Conservation (phyloP, 2,888 invertebrate genomes). For the Spialia ferax region DNA sequence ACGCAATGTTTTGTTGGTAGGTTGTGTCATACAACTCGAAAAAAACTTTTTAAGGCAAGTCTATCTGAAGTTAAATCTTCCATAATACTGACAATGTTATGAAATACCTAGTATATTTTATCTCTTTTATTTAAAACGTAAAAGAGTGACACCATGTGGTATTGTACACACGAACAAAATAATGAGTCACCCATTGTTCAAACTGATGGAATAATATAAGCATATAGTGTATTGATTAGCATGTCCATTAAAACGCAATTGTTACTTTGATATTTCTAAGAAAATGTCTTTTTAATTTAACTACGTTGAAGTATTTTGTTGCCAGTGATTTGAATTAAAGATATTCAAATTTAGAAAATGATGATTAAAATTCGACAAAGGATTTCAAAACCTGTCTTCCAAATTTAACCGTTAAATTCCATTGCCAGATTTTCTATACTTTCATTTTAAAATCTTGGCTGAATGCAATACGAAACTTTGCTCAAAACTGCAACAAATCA, state of each 20-base stretch:
- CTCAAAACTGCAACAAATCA: slow-evolving; percentile 17
- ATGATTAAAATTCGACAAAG: neutral
- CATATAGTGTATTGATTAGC: slow-evolving; percentile 16
- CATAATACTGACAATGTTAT: too few relatives aligned
- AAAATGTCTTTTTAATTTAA: neutral
- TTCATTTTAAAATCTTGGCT: neutral
- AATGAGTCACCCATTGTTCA: slow-evolving; percentile 20
- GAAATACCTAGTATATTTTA: too few relatives aligned
- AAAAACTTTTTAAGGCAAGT: neutral
- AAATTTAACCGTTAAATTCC: neutral
- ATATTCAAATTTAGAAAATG: neutral
- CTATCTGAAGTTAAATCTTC: too few relatives aligned
- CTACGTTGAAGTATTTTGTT: neutral
- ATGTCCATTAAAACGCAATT: slow-evolving; percentile 3
- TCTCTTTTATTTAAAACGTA: neutral
- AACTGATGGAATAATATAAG: slow-evolving; percentile 8
- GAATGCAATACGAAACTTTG: slow-evolving; percentile 15
- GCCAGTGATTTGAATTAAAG: neutral
- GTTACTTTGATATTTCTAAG: neutral
- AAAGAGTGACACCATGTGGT: neutral
- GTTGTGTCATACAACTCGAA: too few relatives aligned
- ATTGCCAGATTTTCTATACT: too few relatives aligned
- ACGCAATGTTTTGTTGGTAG: too few relatives aligned
- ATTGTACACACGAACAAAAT: neutral
- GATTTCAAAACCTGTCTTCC: neutral